These are phyloP conservation scores for Drosophila bifasciata DNA, from an alignment of 1,140 invertebrate genomes.

Conservation along the genomic window DNA sequence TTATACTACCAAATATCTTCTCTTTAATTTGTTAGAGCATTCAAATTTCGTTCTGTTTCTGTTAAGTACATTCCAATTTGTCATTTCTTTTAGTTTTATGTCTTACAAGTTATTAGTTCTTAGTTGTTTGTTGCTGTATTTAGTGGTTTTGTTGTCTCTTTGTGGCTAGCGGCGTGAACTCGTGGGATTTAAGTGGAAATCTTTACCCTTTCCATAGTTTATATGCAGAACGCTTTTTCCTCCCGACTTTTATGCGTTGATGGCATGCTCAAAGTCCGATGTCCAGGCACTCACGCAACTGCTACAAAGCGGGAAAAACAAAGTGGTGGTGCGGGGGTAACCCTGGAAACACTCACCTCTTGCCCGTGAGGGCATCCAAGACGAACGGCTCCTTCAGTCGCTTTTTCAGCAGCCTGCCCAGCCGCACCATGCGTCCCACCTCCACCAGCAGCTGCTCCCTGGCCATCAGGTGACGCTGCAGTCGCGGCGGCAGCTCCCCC, in stretches of 20 bases:
- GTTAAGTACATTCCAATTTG: slow-evolving; percentile 21
- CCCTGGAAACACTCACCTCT: slow-evolving; percentile 61
- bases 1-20: too few species aligned
- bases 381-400: slow-evolving; percentile 88
- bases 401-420: slow-evolving; percentile 88
- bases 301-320: slow-evolving; percentile 2
- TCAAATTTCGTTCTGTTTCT: not conserved
- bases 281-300: slow-evolving; percentile 45
- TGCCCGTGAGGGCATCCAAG: slow-evolving; percentile 75
- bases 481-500: slow-evolving; percentile 46
- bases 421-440: slow-evolving; percentile 89
- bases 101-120: slow-evolving; percentile 30
- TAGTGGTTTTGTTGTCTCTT: slow-evolving; percentile 17
- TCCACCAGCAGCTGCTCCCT: slow-evolving; percentile 89
- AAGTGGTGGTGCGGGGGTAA: not conserved
- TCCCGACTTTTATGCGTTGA: slow-evolving; percentile 13
- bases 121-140: slow-evolving; percentile 8
- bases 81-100: slow-evolving; percentile 59
- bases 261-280: slow-evolving; percentile 13
- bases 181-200: slow-evolving; percentile 42
- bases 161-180: slow-evolving; percentile 8
- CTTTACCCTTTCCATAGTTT: slow-evolving; percentile 15
- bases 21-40: slow-evolving; percentile 7
- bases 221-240: slow-evolving; percentile 30
- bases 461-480: slow-evolving; percentile 86